Percentiles rank a stretch among this genome's conserved stretches.
These are phyloP conservation scores for Trachymyrmex cornetzi DNA, from an alignment of 1,140 invertebrate species.

Conservation along the genomic window DNA sequence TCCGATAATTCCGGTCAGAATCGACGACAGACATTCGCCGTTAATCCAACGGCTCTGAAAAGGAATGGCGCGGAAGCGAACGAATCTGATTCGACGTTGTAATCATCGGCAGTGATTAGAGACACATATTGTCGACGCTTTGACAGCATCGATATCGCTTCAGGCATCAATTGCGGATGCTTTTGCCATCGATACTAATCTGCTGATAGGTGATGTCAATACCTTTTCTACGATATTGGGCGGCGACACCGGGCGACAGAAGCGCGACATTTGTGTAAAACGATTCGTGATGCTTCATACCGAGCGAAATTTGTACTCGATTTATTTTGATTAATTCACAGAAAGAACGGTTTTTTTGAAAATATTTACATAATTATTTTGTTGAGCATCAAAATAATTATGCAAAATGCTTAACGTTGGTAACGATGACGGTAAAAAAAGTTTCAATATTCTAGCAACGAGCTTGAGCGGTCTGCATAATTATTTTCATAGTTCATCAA, in stretches of 20 bases:
- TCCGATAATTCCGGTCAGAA: conserved; percentile 29
- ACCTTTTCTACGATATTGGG: neutral
- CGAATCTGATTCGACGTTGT: conserved; percentile 27
- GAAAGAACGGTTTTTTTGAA: no score
- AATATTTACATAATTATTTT: no score
- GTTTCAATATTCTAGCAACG: no score
- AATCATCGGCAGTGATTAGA: conserved; percentile 50
- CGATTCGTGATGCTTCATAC: neutral
- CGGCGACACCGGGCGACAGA: neutral
- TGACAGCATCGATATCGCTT: conserved; percentile 45
- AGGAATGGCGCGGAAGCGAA: conserved; percentile 26
- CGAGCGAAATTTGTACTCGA: neutral
- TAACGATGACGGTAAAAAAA: no score
- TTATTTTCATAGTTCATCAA: no score
- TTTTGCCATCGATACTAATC: conserved; percentile 29
- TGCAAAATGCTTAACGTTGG: no score
- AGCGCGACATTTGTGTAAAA: neutral
- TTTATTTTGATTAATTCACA: neutral
- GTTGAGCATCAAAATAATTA: no score
- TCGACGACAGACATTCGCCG: neutral
- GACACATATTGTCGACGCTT: conserved; percentile 27
- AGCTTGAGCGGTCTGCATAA: no score
- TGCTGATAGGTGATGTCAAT: conserved; percentile 23
- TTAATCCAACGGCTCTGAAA: conserved; percentile 48
- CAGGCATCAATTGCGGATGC: neutral